Conservation (phyloP, 2,797 vertebrate genomes). For the Phoebastria nigripes region DNA sequence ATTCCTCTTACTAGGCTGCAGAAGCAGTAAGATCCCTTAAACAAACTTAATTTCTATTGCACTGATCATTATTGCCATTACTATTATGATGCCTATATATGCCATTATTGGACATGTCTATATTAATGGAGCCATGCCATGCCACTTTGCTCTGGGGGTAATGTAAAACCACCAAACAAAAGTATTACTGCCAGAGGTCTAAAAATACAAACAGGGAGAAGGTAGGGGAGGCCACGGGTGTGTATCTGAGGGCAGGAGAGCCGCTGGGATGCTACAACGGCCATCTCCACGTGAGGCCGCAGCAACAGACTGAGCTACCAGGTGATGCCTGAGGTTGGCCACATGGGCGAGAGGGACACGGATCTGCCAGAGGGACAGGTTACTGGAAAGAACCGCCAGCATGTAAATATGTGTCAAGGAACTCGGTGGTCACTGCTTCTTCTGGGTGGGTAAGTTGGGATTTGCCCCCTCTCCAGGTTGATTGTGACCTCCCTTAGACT, state of each 20-base stretch:
- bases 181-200: background rate
- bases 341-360: background rate
- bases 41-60: background rate
- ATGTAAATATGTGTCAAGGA: background rate
- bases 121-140: background rate
- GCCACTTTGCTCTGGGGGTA: background rate
- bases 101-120: background rate
- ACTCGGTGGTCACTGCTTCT: background rate
- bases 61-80: background rate
- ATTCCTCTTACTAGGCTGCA: background rate
- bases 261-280: accelerated
- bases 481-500: background rate
- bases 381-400: background rate
- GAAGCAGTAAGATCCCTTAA: background rate
- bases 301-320: background rate
- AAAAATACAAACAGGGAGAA: background rate
- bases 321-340: background rate
- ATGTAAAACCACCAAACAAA: background rate
- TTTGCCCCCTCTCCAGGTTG: background rate
- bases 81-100: background rate
- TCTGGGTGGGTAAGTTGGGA: background rate
- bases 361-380: background rate
- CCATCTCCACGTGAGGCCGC: background rate
- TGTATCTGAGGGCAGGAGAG: background rate
- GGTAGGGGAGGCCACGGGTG: background rate